phyloP scores from a whole-genome alignment of 2,113 vertebrate species.

The Setophaga kirtlandii region DNA sequence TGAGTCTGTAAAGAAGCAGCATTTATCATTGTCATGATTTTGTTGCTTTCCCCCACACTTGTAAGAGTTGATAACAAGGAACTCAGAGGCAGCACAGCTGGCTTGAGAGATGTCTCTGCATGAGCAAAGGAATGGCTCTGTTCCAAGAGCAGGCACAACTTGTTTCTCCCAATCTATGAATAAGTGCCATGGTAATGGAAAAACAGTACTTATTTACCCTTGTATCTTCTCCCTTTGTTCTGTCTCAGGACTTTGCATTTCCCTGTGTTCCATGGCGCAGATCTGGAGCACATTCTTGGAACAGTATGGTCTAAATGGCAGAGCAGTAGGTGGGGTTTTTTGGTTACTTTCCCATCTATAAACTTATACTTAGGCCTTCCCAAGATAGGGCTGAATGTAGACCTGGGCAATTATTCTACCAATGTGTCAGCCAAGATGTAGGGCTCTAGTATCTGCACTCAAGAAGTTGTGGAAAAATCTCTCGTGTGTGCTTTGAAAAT shows the following conservation, averaged over 20 bases:
- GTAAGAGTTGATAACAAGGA: constrained; percentile 7
- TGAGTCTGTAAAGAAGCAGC: background rate
- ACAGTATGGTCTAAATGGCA: background rate
- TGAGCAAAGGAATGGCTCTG: background rate
- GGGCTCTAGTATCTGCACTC: background rate
- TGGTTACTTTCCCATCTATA: background rate
- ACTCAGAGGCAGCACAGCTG: constrained; percentile 38
- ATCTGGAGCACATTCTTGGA: background rate
- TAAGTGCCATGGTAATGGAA: background rate
- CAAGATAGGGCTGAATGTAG: background rate
- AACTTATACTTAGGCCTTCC: background rate
- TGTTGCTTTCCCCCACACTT: background rate
- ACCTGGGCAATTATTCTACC: background rate
- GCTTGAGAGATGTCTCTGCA: background rate
- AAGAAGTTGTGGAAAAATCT: background rate
- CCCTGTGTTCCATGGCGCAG: background rate
- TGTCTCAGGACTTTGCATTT: background rate
- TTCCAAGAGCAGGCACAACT: background rate
- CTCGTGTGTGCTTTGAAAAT: background rate
- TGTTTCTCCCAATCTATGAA: background rate
- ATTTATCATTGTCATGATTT: constrained; percentile 12
- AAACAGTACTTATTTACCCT: background rate
- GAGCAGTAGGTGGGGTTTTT: rapidly evolving
- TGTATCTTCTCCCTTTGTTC: background rate
- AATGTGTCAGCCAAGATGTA: rapidly evolving